Evolutionary conservation across 2,113 vertebrate genomes (phyloP).

Genomic region (Chaenocephalus aceratus): DNA sequence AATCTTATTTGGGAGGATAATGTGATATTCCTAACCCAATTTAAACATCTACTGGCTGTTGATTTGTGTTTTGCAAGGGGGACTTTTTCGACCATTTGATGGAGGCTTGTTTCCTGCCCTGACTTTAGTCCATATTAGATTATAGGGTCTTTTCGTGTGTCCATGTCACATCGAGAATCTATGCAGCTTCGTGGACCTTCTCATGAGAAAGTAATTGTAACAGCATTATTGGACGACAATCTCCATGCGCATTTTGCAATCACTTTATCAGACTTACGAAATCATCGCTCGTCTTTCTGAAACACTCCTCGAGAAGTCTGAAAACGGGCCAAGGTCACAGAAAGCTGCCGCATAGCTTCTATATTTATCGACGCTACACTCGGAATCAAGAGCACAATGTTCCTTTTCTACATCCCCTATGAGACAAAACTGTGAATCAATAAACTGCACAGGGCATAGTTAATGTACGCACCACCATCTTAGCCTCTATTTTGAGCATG

Average conservation of each 20-base stretch:
- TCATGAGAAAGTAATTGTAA: conserved; percentile 65
- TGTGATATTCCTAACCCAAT: conserved; percentile 82
- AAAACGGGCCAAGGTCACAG: conserved; percentile 68
- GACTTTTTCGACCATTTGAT: conserved; percentile 58
- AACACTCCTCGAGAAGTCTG: conserved; percentile 37
- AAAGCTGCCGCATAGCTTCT: conserved; percentile 25
- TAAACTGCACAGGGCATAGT: conserved; percentile 62
- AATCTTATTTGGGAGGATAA: conserved; percentile 82
- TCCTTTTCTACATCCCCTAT: conserved; percentile 53
- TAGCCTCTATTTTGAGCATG: conserved; percentile 60
- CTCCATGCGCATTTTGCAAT: conserved; percentile 62
- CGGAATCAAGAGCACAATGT: conserved; percentile 50
- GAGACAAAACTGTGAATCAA: conserved; percentile 70
- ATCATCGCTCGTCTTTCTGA: conserved; percentile 44
- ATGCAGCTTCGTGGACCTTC: conserved; percentile 20
- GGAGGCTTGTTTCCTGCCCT: conserved; percentile 62
- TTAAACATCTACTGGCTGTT: conserved; percentile 77
- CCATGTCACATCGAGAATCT: conserved; percentile 29
- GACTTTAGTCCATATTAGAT: conserved; percentile 63
- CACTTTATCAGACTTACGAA: conserved; percentile 41
- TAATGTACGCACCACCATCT: conserved; percentile 76
- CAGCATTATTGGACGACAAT: conserved; percentile 22
- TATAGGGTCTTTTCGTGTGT: conserved; percentile 39
- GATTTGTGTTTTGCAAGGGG: conserved; percentile 74
- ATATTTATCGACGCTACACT: background rate